Conservation (phyloP, 2,113 vertebrate genomes). For the Muntiacus muntjak region DNA sequence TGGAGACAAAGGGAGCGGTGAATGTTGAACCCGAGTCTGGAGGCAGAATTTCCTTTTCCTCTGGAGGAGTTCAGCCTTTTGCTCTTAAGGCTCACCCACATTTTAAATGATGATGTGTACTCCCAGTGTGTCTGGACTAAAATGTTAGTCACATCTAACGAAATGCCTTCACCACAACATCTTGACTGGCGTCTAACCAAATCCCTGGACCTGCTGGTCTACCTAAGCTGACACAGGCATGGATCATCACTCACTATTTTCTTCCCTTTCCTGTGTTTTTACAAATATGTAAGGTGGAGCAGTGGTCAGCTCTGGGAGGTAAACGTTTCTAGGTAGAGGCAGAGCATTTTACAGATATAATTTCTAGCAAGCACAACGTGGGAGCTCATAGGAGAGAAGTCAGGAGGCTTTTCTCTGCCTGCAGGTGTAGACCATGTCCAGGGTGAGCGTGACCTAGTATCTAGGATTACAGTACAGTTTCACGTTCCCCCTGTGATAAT, state of each 20-base stretch:
- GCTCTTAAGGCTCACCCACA: not conserved
- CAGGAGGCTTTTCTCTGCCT: accelerated
- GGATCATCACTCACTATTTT: not conserved
- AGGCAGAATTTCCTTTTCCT: not conserved
- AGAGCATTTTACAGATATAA: not conserved
- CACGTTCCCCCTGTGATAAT: not conserved
- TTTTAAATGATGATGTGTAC: not conserved
- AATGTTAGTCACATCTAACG: not conserved
- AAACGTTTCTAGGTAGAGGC: not conserved
- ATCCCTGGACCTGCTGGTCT: accelerated
- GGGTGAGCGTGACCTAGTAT: accelerated
- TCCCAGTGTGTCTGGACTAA: not conserved
- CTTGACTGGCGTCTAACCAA: accelerated
- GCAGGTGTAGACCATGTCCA: accelerated
- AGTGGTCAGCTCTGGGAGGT: not conserved
- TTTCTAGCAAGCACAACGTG: not conserved
- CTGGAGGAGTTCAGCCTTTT: too few species aligned
- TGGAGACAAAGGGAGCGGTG: accelerated
- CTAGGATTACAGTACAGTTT: accelerated
- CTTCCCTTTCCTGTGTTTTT: not conserved
- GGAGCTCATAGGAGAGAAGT: not conserved
- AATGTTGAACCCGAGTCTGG: accelerated
- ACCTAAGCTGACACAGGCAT: too few species aligned
- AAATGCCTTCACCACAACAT: not conserved
- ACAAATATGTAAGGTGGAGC: not conserved